phyloP scores from a whole-genome alignment of 1,140 invertebrate species.

The Calephelis nemesis region DNA sequence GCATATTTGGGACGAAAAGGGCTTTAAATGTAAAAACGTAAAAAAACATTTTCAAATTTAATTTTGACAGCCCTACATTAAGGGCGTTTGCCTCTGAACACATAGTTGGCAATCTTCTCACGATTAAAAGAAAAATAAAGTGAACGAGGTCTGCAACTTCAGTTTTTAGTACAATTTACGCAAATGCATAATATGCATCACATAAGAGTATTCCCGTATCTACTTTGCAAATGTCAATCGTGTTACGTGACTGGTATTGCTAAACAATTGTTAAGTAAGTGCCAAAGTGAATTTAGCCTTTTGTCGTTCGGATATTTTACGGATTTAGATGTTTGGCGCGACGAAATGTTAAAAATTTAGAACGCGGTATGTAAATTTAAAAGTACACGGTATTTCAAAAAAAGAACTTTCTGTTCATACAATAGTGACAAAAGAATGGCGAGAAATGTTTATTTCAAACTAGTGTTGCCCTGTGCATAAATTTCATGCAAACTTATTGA shows the following conservation, averaged over 20 bases:
- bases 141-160: slow-evolving; percentile 1
- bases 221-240: slow-evolving; percentile 18
- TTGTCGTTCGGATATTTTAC: slow-evolving; percentile 13
- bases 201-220: slow-evolving; percentile 16
- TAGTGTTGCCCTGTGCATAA: no score
- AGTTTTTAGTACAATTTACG: slow-evolving; percentile 16
- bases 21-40: no score
- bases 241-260: slow-evolving; percentile 11
- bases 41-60: neutral
- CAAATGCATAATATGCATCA: slow-evolving; percentile 19
- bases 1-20: no score
- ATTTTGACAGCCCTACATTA: neutral
- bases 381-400: neutral
- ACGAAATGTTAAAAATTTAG: neutral
- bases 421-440: no score
- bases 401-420: neutral
- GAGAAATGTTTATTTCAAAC: no score
- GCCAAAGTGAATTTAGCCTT: slow-evolving; percentile 14
- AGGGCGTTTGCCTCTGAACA: neutral
- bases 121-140: slow-evolving; percentile 14
- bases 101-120: slow-evolving; percentile 13
- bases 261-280: slow-evolving; percentile 18
- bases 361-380: slow-evolving; percentile 6
- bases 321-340: neutral
- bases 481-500: no score